These are phyloP conservation scores for Mormyrus lacerda DNA, from an alignment of 2,113 vertebrate species.

Conservation along the genomic window DNA sequence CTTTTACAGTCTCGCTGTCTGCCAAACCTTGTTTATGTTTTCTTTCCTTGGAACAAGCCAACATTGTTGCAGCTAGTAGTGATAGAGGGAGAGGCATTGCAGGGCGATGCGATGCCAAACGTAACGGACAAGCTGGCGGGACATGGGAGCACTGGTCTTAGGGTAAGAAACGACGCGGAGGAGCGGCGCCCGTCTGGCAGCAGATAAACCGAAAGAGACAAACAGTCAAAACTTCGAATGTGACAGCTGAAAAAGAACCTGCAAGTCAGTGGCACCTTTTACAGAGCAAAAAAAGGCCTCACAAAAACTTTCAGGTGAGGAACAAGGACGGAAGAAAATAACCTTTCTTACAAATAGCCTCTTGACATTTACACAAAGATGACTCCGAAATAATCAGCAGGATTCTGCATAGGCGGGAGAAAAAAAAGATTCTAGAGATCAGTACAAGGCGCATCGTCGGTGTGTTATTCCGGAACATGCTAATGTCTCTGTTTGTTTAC, in stretches of 20 bases:
- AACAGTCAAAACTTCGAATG: conserved; percentile 19
- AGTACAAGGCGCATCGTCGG: background rate
- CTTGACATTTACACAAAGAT: background rate
- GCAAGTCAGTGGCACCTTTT: conserved; percentile 17
- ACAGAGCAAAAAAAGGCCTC: background rate
- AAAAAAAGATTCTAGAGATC: background rate
- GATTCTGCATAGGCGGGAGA: conserved; percentile 1
- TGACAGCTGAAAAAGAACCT: conserved; percentile 23
- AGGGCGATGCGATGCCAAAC: background rate
- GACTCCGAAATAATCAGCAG: conserved; percentile 15
- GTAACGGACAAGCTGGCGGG: background rate
- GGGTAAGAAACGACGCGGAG: background rate
- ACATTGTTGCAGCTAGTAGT: background rate
- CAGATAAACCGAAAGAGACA: conserved; percentile 15
- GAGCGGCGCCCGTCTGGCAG: background rate
- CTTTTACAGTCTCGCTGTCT: background rate
- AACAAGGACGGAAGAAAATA: conserved; percentile 11
- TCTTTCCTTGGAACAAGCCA: background rate
- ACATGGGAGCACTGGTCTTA: background rate
- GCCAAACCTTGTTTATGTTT: background rate
- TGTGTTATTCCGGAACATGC: background rate
- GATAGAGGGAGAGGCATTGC: background rate
- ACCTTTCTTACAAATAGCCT: conserved; percentile 12
- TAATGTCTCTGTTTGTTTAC: background rate
- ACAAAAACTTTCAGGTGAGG: background rate